These are phyloP conservation scores for Hypothenemus hampei DNA, from an alignment of 1,140 invertebrate species.

Conservation along the genomic window DNA sequence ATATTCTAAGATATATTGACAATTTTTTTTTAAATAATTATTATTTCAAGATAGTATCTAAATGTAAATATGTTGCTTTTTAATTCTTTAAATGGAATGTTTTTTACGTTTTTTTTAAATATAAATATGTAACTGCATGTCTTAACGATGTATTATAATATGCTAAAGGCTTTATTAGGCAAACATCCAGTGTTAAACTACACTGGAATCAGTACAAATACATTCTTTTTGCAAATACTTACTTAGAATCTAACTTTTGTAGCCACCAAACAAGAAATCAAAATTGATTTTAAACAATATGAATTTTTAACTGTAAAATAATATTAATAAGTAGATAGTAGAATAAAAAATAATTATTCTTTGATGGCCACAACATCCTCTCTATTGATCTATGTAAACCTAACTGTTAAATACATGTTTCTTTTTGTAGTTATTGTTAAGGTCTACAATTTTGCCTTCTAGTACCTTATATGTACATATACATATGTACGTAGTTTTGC, in stretches of 20 bases:
- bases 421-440: conserved; percentile 32
- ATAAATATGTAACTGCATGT: conserved; percentile 38
- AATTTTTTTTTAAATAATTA: conserved; percentile 33
- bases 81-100: conserved; percentile 38
- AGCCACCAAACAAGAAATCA: too few relatives aligned
- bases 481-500: conserved; percentile 24
- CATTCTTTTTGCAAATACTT: conserved; percentile 41
- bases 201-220: conserved; percentile 41
- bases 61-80: conserved; percentile 35
- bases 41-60: conserved; percentile 35
- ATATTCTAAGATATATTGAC: conserved; percentile 40
- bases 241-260: conserved; percentile 35
- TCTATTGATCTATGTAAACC: conserved; percentile 36
- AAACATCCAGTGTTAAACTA: conserved; percentile 38
- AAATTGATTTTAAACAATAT: not conserved
- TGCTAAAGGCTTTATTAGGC: conserved; percentile 45
- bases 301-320: not conserved
- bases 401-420: conserved; percentile 31
- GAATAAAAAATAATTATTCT: not conserved
- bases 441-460: conserved; percentile 15
- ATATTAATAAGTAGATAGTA: too few relatives aligned
- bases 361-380: conserved; percentile 6
- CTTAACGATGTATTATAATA: conserved; percentile 38
- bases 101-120: conserved; percentile 33
- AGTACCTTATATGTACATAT: too few relatives aligned